Percentiles rank a stretch among this genome's conserved stretches.
Evolutionary conservation across 2,113 vertebrate species (phyloP).

Genomic region (Paradisaea rubra): DNA sequence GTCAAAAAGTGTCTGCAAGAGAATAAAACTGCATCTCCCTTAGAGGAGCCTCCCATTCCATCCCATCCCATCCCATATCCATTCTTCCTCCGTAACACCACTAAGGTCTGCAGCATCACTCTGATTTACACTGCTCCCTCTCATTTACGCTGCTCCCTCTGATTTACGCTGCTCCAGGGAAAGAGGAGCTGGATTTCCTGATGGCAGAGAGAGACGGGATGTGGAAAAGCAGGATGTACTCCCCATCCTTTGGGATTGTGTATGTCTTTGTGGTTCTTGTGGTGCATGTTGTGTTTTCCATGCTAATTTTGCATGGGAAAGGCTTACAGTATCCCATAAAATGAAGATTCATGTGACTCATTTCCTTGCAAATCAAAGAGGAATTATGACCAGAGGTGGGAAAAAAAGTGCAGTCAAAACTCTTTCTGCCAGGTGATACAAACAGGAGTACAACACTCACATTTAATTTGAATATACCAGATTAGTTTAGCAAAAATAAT

Average conservation of each 20-base stretch:
- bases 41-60: neutral
- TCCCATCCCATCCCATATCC: neutral
- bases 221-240: neutral
- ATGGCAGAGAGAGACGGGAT: neutral
- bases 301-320: neutral
- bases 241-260: neutral
- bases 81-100: neutral
- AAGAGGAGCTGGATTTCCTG: neutral
- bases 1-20: neutral
- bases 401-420: neutral
- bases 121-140: neutral
- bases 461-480: neutral
- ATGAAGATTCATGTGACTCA: neutral
- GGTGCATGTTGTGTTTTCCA: neutral
- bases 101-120: neutral
- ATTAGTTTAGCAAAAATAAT: neutral
- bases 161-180: fast-evolving
- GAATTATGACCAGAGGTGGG: neutral
- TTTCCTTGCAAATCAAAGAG: neutral
- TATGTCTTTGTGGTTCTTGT: fast-evolving
- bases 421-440: neutral
- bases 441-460: neutral
- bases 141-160: neutral
- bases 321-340: neutral
- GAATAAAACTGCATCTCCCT: neutral